Conservation (phyloP, 2,797 vertebrate species). For the Agapornis canus region DNA sequence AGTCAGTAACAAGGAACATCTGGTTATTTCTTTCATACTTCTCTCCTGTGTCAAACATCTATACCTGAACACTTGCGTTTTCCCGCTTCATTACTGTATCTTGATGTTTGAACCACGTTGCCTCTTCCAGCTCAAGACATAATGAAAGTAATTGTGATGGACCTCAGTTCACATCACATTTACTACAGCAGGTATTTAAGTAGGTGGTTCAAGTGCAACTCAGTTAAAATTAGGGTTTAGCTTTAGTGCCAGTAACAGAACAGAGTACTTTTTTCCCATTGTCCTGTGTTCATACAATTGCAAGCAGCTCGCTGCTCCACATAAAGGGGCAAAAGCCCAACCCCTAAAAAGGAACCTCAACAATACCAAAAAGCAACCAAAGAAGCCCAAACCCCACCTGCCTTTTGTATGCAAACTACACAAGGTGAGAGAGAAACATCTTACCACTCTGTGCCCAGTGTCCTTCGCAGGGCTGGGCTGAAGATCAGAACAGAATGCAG, state of each 20-base stretch:
- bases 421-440: neutral
- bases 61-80: neutral
- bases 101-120: neutral
- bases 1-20: neutral
- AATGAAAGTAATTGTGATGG: neutral
- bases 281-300: neutral
- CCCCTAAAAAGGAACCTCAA: neutral
- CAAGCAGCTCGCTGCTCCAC: neutral
- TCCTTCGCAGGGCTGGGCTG: neutral
- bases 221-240: neutral
- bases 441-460: rapidly evolving
- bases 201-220: neutral
- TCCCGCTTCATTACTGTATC: neutral
- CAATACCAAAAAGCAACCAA: neutral
- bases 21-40: neutral
- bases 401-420: neutral
- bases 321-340: neutral
- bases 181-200: neutral
- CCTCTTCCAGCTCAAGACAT: neutral
- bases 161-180: neutral
- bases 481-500: neutral
- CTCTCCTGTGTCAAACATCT: neutral
- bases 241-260: neutral
- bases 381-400: rapidly evolving
- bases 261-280: neutral